Percentiles rank a stretch among this genome's conserved stretches.
Conservation (phyloP, 1,140 invertebrate genomes). For the Calliphora vicina region DNA sequence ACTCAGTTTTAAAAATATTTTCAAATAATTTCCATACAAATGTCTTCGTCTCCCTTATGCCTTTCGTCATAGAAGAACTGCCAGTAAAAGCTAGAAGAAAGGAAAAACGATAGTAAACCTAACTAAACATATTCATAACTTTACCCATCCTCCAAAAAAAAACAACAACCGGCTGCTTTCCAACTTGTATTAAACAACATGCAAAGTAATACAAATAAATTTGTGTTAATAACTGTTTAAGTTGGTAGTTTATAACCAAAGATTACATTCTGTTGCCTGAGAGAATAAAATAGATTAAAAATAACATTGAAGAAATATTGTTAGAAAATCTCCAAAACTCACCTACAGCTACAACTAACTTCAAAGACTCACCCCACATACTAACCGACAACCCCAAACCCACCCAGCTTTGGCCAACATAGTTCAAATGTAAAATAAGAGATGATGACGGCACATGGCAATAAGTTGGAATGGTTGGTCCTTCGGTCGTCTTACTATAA, state of each 20-base stretch:
- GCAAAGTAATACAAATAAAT: constrained; percentile 10
- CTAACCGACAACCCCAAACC: not conserved
- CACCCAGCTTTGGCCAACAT: not conserved
- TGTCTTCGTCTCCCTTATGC: too few species aligned
- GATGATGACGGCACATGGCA: not conserved
- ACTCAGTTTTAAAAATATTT: too few species aligned
- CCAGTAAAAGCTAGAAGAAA: too few species aligned
- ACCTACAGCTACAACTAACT: not conserved
- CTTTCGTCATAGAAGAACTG: too few species aligned
- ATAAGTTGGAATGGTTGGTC: not conserved
- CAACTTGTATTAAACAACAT: not conserved
- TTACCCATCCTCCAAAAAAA: not conserved
- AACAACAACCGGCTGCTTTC: too few species aligned
- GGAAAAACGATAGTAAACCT: not conserved
- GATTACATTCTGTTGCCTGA: constrained; percentile 3
- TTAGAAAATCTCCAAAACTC: not conserved
- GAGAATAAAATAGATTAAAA: constrained; percentile 16
- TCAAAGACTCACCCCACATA: not conserved
- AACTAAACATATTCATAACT: not conserved
- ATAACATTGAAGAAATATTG: constrained; percentile 6
- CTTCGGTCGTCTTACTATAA: not conserved
- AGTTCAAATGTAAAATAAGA: not conserved
- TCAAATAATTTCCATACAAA: not conserved
- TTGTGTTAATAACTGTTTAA: constrained; percentile 17
- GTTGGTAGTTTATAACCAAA: constrained; percentile 5